phyloP scores from a whole-genome alignment of 2,888 invertebrate genomes.

The Heteromyza rotundicornis region DNA sequence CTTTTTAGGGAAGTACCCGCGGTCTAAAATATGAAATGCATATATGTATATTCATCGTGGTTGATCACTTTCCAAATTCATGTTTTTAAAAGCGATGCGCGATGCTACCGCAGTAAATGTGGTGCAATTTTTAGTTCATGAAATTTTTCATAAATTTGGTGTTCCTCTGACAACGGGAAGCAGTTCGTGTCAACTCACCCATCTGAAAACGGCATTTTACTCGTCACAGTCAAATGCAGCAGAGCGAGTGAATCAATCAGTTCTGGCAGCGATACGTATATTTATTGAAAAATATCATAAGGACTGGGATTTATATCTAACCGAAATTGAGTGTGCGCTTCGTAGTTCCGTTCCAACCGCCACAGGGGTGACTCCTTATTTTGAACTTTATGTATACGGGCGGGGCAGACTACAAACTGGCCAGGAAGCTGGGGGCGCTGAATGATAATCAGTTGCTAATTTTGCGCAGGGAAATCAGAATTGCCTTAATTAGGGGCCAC shows the following conservation, averaged over 20 bases:
- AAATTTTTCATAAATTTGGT: constrained; percentile 35
- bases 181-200: constrained; percentile 28
- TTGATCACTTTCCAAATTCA: constrained; percentile 22
- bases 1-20: constrained; percentile 23
- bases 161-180: constrained; percentile 37
- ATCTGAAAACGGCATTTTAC: constrained; percentile 35
- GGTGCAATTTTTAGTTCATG: constrained; percentile 17
- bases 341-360: constrained; percentile 15
- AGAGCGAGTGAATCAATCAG: constrained; percentile 43
- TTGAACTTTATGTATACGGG: constrained; percentile 16
- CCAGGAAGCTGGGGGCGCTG: constrained; percentile 9
- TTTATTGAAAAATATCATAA: constrained; percentile 22
- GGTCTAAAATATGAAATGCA: background rate
- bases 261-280: constrained; percentile 39
- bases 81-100: constrained; percentile 17
- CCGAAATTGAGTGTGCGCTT: constrained; percentile 19
- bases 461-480: background rate
- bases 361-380: constrained; percentile 18
- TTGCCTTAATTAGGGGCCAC: background rate
- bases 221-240: constrained; percentile 48
- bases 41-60: constrained; percentile 5
- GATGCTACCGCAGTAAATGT: background rate
- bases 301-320: constrained; percentile 22
- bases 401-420: constrained; percentile 12
- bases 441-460: background rate